Conservation (phyloP, 2,113 vertebrate species). For the Urocitellus parryii region DNA sequence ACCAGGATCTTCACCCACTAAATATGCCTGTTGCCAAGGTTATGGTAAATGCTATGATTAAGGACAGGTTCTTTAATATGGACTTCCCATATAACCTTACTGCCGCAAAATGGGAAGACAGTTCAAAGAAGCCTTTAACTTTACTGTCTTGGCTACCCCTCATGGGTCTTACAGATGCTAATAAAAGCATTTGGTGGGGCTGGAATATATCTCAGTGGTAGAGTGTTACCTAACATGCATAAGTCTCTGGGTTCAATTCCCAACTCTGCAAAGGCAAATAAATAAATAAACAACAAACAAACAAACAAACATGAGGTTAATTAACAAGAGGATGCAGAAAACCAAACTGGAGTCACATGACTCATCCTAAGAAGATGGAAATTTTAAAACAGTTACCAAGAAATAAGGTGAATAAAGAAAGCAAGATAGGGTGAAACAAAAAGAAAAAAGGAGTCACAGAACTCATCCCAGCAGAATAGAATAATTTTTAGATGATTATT, state of each 20-base stretch:
- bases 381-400: not conserved
- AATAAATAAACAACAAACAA: not conserved
- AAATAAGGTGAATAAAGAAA: not conserved
- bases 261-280: not conserved
- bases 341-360: not conserved
- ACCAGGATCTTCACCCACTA: not conserved
- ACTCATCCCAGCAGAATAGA: not conserved
- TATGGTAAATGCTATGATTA: not conserved
- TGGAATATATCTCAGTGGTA: not conserved
- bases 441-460: not conserved
- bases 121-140: not conserved
- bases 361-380: not conserved
- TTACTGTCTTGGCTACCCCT: not conserved
- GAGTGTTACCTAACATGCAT: not conserved
- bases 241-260: not conserved
- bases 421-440: not conserved
- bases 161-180: not conserved
- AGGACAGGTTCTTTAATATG: not conserved
- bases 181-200: not conserved
- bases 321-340: not conserved
- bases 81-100: not conserved
- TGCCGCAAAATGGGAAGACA: not conserved
- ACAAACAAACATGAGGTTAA: not conserved
- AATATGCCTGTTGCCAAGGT: not conserved
- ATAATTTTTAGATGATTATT: not conserved